Conservation (phyloP, 2,113 vertebrate species). For the Seriola aureovittata region DNA sequence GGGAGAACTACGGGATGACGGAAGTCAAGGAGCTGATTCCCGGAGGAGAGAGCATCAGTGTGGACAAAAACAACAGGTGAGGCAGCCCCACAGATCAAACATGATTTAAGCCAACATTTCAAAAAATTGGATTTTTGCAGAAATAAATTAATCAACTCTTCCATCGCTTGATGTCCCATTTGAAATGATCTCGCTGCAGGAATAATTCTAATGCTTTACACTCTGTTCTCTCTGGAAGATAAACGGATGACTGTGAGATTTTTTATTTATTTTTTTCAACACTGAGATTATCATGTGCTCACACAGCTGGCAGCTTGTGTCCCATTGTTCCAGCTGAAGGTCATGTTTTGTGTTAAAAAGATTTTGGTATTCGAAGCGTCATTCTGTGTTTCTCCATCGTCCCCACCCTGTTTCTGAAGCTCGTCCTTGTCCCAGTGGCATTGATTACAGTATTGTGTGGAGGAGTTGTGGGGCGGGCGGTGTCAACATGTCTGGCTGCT, state of each 20-base stretch:
- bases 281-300: slow-evolving; percentile 30
- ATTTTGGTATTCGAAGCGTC: slow-evolving; percentile 8
- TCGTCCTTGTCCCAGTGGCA: slow-evolving; percentile 25
- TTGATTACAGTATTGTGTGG: slow-evolving; percentile 39
- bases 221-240: slow-evolving; percentile 19
- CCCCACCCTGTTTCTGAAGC: slow-evolving; percentile 2
- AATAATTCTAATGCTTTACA: background rate
- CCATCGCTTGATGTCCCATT: background rate
- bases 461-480: slow-evolving; percentile 2
- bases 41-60: slow-evolving; percentile 89
- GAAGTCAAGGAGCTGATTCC: slow-evolving; percentile 93
- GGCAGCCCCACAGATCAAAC: slow-evolving; percentile 8
- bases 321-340: slow-evolving; percentile 43
- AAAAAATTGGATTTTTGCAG: background rate
- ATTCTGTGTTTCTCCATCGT: background rate
- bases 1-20: slow-evolving; percentile 93
- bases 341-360: slow-evolving; percentile 18
- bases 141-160: background rate
- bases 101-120: background rate
- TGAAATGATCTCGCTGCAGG: background rate
- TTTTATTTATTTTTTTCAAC: background rate
- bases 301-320: slow-evolving; percentile 4
- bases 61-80: slow-evolving; percentile 93
- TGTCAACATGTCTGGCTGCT: slow-evolving; percentile 50
- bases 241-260: slow-evolving; percentile 12